A percentile compares a stretch with the other conserved stretches of the same genome.
phyloP scores from a whole-genome alignment of 1,140 invertebrate species.

The Ostrea edulis region DNA sequence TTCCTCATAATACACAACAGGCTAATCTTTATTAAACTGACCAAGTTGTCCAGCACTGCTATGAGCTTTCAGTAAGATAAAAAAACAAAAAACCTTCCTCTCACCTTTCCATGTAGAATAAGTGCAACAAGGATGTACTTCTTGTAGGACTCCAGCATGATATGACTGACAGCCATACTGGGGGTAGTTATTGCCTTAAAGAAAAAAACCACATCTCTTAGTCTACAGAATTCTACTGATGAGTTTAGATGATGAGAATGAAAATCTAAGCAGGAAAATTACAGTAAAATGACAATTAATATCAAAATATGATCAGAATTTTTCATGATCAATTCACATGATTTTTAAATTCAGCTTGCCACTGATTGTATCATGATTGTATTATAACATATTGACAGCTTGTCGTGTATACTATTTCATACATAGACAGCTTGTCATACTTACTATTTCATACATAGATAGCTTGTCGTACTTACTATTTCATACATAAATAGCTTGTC shows the following conservation, averaged over 20 bases:
- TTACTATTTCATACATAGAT: conserved; percentile 94
- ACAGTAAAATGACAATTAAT: background rate
- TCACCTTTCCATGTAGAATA: conserved; percentile 89
- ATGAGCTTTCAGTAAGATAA: too few species aligned
- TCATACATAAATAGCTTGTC: conserved; percentile 96
- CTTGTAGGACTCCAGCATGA: conserved; percentile 98
- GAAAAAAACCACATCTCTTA: background rate
- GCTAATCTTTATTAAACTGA: too few species aligned
- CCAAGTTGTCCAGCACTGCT: too few species aligned
- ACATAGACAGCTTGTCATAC: conserved; percentile 61
- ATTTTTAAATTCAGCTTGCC: background rate
- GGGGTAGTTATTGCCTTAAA: conserved; percentile 90
- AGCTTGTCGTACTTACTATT: conserved; percentile 85
- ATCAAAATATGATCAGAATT: background rate
- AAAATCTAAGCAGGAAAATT: background rate
- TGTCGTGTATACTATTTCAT: background rate
- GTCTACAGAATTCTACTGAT: background rate
- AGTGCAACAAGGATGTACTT: conserved; percentile 96
- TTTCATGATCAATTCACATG: background rate
- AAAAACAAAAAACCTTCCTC: background rate
- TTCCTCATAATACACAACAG: too few species aligned
- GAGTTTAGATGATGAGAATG: background rate
- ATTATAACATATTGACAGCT: background rate
- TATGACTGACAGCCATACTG: conserved; percentile 94
- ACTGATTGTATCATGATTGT: background rate